phyloP scores from a whole-genome alignment of 2,113 vertebrate species.

The Sialia sialis region DNA sequence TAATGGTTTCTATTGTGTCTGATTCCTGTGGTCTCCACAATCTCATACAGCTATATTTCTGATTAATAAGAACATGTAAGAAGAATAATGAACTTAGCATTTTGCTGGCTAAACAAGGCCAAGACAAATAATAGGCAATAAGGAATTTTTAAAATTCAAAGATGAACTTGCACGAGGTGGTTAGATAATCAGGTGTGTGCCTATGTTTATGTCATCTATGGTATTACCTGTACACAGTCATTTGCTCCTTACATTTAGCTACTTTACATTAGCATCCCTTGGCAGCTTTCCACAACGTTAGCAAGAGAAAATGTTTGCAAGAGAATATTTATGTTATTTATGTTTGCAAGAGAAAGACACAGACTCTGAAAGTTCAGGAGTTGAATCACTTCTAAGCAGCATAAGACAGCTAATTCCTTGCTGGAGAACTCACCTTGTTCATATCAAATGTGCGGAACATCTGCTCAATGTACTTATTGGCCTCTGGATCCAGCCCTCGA shows the following conservation, averaged over 20 bases:
- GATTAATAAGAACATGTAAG: background rate
- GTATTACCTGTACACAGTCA: background rate
- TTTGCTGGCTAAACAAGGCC: background rate
- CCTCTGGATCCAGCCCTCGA: slow-evolving; percentile 80
- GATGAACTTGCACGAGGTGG: background rate
- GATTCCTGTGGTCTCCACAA: background rate
- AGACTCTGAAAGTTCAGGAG: background rate
- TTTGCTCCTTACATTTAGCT: background rate
- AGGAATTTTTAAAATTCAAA: background rate
- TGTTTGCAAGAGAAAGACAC: background rate
- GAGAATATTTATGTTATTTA: background rate
- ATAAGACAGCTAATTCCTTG: background rate
- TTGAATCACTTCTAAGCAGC: background rate
- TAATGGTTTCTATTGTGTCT: background rate
- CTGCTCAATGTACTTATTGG: slow-evolving; percentile 88
- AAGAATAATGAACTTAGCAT: background rate
- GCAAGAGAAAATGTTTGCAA: background rate
- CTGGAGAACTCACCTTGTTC: slow-evolving; percentile 82
- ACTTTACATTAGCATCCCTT: background rate
- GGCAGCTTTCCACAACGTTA: background rate
- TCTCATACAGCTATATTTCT: background rate
- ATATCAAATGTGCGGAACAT: slow-evolving; percentile 95
- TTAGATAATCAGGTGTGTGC: background rate
- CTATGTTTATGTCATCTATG: background rate
- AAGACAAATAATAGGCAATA: background rate